Base-by-base conservation (phyloP, 2,797 vertebrate species). In the Parambassis ranga region DNA sequence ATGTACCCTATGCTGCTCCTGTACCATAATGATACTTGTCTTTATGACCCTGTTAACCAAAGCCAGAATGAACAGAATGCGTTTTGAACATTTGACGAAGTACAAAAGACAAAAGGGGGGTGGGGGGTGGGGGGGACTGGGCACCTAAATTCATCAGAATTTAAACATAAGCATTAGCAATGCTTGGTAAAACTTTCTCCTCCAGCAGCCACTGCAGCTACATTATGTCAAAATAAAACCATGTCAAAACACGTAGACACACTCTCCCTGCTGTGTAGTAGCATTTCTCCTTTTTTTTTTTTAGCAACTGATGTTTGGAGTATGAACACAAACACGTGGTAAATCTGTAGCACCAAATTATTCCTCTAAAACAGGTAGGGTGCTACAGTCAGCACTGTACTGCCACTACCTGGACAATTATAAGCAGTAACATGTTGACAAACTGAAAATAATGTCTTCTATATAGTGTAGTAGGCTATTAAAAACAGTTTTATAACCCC, bases 171-270 rank as follows among this genome's bases (percentile, higher is more conserved):
- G 55, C 59, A 75, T 80, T 77, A 75, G 61, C 36, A 65, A 75
- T 50, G 76, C 74, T 81, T 53, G 33, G 71, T 46, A 31, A 82
- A 87, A 86, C 75, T 82, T 84, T 87, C 74, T 74, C 82, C 46
- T 16, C 63, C 79, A 79, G 71, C 55, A 81, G 79, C 66, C 60
- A 56, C 60, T 75, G 55, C 60, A 76, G 72, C 72, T 62, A 56
- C 58, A 71, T 56, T 52, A 52, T 81, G 70, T 73, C 65, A 79
- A 60, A 43, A 60, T 11, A 0, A 38, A 63, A 48, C 47, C 52
- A 37, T 6, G 41, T 56, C 31, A 57, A 51, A 80, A 44, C 49
- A 39, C 65, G 66, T 16, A 65, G 38, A 31, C 42, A n/a, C 51
- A 39, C 30, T 33, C 33, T 20, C 49, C 27, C 49, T 48, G 48